Evolutionary conservation across 1,140 invertebrate genomes (phyloP).

Genomic region (Coptotermes formosanus): DNA sequence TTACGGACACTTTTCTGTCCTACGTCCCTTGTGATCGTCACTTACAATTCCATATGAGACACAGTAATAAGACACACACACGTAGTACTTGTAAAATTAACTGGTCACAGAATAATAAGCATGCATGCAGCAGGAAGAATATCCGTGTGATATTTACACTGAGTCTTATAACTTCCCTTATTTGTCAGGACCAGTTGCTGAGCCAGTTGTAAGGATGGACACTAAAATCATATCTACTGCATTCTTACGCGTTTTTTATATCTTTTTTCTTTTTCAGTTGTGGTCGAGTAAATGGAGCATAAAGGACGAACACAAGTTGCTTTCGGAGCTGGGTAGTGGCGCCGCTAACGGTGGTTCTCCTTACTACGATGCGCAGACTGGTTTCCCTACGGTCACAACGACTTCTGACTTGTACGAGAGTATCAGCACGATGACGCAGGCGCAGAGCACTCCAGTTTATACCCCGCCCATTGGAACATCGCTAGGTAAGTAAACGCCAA

Average conservation of each 20-base stretch:
- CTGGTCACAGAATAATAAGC: too few species aligned
- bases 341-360: conserved; percentile 49
- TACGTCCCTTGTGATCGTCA: too few species aligned
- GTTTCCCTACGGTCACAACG: conserved; percentile 60
- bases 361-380: conserved; percentile 62
- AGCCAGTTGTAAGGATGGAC: too few species aligned
- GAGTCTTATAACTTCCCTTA: too few species aligned
- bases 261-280: conserved; percentile 57
- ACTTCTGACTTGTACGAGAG: conserved; percentile 67
- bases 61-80: too few species aligned
- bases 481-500: conserved; percentile 12
- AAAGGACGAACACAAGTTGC: conserved; percentile 82
- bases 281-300: conserved; percentile 86
- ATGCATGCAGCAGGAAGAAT: too few species aligned
- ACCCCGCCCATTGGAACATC: conserved; percentile 65
- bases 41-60: too few species aligned
- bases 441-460: conserved; percentile 67
- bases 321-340: conserved; percentile 72
- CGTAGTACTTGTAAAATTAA: too few species aligned
- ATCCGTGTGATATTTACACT: too few species aligned
- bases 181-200: too few species aligned
- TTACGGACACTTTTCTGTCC: too few species aligned
- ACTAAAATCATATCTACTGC: not conserved
- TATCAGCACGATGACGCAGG: conserved; percentile 71
- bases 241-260: conserved; percentile 24